These are phyloP conservation scores for Andrena chrysosceles DNA, from an alignment of 2,888 invertebrate species.

Conservation along the genomic window DNA sequence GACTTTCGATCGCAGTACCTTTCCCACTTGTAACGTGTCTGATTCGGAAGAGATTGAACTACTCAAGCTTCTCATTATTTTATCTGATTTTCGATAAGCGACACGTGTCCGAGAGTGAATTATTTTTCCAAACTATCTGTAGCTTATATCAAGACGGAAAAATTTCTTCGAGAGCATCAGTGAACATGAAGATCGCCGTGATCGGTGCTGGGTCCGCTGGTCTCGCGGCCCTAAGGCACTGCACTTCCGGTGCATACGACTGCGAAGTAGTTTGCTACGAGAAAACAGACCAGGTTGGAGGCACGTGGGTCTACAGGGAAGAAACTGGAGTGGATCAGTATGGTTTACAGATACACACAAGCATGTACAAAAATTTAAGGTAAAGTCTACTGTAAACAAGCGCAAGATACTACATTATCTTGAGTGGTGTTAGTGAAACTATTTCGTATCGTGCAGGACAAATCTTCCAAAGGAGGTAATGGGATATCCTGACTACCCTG, in stretches of 20 bases:
- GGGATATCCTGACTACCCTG: constrained; percentile 95
- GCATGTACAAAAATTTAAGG: constrained; percentile 96
- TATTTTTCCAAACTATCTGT: too few species aligned
- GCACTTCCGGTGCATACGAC: constrained; percentile 84
- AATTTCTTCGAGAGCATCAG: neutral
- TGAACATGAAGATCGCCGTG: constrained; percentile 87
- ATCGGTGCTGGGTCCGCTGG: constrained; percentile 97
- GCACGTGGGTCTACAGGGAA: constrained; percentile 96
- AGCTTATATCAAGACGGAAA: too few species aligned
- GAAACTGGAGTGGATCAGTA: constrained; percentile 90
- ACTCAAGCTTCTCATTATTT: neutral
- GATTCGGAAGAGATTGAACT: neutral
- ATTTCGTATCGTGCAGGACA: constrained; percentile 87
- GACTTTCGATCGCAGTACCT: constrained; percentile 6
- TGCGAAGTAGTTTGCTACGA: constrained; percentile 90
- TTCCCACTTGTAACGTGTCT: neutral
- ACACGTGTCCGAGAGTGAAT: too few species aligned
- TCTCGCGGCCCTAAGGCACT: constrained; percentile 91
- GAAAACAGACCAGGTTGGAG: constrained; percentile 91
- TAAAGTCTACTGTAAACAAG: constrained; percentile 80
- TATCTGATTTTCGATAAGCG: too few species aligned
- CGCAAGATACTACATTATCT: too few species aligned
- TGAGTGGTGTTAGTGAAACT: neutral
- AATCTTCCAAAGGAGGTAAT: constrained; percentile 97
- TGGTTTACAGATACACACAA: constrained; percentile 94